Base-by-base conservation (phyloP, 2,797 vertebrate species). In the Tapirus indicus region DNA sequence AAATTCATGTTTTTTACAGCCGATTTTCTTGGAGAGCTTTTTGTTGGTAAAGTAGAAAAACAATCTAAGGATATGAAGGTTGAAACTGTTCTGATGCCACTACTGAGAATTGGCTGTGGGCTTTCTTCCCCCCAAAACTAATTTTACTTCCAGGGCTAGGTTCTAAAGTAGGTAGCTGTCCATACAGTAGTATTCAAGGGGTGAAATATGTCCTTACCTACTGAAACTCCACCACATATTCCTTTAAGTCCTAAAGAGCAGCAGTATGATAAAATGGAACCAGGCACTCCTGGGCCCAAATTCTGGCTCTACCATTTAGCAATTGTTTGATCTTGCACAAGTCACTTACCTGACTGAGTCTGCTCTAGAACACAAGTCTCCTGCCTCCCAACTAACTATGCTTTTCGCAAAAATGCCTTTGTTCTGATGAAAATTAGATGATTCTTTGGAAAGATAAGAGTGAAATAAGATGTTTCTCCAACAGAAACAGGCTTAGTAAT, bases 1-100 rank as follows among this genome's bases (percentile, higher is more conserved):
- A 93, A 87, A 93, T 71, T 87, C 32, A 52, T 68, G 16, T 66
- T 92, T 68, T 92, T 93, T 69, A 96, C 47, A 93, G 58, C 2
- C 21, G 32, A 68, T 64, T 72, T 88, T 82, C 62, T 86, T 82
- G 27, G 49, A 64, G 38, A 82, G 32, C 17, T 79, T 80, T 91
- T 35, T 95, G 29, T 49, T 91, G 56, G 17, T 77, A 87, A 91
- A 69, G 52, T 62, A 87, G 49, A 62, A 94, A 90, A 96, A 74
- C 16, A 92, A 49, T 47, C 35, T 74, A 85, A 49, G 79, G 38
- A 54, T 72, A 54, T 35, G 7, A 88, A 49, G 29, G 54, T 23
- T 78, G 20, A 86, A 72, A 91, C 29, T 29, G 8, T 78, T 49
- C 44, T 68, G 20, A 41, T 32, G 29, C 47, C 41, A 38, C 14